Percentiles rank a stretch among this genome's conserved stretches.
Conservation (phyloP, 2,888 invertebrate species). For the Chelonus formosanus region DNA sequence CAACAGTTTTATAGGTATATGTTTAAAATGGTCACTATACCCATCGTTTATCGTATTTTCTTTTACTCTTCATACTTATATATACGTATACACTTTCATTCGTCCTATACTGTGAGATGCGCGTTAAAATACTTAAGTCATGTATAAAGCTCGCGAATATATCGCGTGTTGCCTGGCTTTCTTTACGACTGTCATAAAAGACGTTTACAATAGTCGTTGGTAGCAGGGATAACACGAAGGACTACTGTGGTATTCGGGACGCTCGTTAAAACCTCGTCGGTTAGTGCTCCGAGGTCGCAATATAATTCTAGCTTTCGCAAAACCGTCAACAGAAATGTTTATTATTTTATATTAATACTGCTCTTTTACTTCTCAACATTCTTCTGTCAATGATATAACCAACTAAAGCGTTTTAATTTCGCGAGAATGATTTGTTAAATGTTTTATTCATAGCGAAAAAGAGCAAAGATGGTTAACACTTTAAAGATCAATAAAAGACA, state of each 20-base stretch:
- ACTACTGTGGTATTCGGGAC: constrained; percentile 44
- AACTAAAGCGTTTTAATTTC: neutral
- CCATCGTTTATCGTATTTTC: constrained; percentile 28
- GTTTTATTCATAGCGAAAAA: too few species aligned
- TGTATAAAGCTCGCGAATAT: constrained; percentile 34
- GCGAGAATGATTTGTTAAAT: too few species aligned
- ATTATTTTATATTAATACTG: constrained; percentile 31
- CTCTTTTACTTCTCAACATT: constrained; percentile 21
- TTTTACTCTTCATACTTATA: constrained; percentile 9
- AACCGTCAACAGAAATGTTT: constrained; percentile 38
- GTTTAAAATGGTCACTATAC: constrained; percentile 25
- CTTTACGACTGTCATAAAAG: constrained; percentile 58
- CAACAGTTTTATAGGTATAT: constrained; percentile 15
- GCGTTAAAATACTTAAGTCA: constrained; percentile 27
- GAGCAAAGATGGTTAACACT: too few species aligned
- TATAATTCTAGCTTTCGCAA: constrained; percentile 33
- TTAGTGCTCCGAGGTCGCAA: constrained; percentile 30
- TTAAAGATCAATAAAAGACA: too few species aligned
- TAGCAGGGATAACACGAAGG: constrained; percentile 44
- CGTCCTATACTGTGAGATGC: constrained; percentile 15
- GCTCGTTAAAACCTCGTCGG: constrained; percentile 49
- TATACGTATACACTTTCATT: constrained; percentile 1
- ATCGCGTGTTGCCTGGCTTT: constrained; percentile 38
- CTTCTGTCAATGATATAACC: constrained; percentile 26
- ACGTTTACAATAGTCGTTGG: constrained; percentile 53